phyloP scores from a whole-genome alignment of 2,888 invertebrate species.

The Heliconius charithonia region DNA sequence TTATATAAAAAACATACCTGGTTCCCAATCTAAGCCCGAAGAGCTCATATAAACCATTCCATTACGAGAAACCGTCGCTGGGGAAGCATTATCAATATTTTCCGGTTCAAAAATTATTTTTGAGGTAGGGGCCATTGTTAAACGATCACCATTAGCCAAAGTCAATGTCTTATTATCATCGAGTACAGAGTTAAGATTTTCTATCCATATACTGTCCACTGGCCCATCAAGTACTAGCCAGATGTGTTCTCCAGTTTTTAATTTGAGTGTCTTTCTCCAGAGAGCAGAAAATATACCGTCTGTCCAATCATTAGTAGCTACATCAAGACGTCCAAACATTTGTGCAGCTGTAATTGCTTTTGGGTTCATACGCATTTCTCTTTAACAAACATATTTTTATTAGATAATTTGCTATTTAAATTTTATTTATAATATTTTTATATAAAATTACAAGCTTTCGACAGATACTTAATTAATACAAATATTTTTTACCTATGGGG shows the following conservation, averaged over 20 bases:
- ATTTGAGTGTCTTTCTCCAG: constrained; percentile 96
- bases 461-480: background rate
- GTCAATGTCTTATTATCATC: constrained; percentile 98
- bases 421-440: background rate
- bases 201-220: constrained; percentile 99
- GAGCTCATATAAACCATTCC: constrained; percentile 99
- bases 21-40: constrained; percentile 96
- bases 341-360: constrained; percentile 98
- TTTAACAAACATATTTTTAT: constrained; percentile 55
- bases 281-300: constrained; percentile 98
- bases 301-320: constrained; percentile 99
- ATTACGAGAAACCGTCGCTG: constrained; percentile 97
- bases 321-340: constrained; percentile 98
- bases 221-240: constrained; percentile 98
- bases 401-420: background rate
- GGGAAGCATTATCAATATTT: constrained; percentile 98
- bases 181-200: constrained; percentile 97
- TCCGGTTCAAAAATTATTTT: constrained; percentile 99
- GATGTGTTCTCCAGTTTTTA: constrained; percentile 93
- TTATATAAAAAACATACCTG: constrained; percentile 74
- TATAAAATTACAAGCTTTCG: background rate
- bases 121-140: constrained; percentile 96
- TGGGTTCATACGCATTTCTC: constrained; percentile 99
- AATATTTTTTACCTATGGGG: constrained; percentile 86
- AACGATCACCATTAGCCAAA: constrained; percentile 96